These are phyloP conservation scores for Folsomia candida DNA, from an alignment of 2,888 invertebrate species.

Conservation along the genomic window DNA sequence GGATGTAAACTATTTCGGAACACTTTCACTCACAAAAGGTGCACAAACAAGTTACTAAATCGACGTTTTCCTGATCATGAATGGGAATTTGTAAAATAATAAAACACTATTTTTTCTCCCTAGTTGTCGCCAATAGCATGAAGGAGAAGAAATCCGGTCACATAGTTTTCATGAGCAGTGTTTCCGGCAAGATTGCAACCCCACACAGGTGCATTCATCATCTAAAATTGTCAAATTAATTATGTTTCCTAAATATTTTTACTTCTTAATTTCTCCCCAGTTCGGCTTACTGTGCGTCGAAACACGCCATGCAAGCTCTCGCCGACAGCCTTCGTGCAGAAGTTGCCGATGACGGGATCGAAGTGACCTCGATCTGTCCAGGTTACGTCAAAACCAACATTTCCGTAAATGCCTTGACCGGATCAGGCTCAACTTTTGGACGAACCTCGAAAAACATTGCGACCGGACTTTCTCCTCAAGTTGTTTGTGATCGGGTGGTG, in stretches of 20 bases:
- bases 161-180: slow-evolving; percentile 83
- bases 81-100: too few relatives aligned
- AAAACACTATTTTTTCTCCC: too few relatives aligned
- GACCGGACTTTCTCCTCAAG: slow-evolving; percentile 71
- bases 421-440: slow-evolving; percentile 72
- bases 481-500: slow-evolving; percentile 71
- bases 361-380: slow-evolving; percentile 86
- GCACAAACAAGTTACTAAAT: too few relatives aligned
- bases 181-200: slow-evolving; percentile 87
- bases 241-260: not conserved
- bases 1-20: slow-evolving; percentile 92
- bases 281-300: slow-evolving; percentile 83
- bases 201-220: slow-evolving; percentile 64
- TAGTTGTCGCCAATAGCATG: slow-evolving; percentile 82
- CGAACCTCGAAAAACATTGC: slow-evolving; percentile 80
- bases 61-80: too few relatives aligned
- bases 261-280: not conserved
- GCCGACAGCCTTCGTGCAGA: slow-evolving; percentile 87
- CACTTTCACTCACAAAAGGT: slow-evolving; percentile 89
- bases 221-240: not conserved
- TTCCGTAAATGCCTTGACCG: slow-evolving; percentile 84
- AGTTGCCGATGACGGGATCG: slow-evolving; percentile 69
- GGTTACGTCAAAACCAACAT: slow-evolving; percentile 86
- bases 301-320: slow-evolving; percentile 93
- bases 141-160: slow-evolving; percentile 70